Percentiles rank a stretch among this genome's conserved stretches.
phyloP scores from a whole-genome alignment of 2,797 vertebrate genomes.

The Phrynocephalus vlangalii region DNA sequence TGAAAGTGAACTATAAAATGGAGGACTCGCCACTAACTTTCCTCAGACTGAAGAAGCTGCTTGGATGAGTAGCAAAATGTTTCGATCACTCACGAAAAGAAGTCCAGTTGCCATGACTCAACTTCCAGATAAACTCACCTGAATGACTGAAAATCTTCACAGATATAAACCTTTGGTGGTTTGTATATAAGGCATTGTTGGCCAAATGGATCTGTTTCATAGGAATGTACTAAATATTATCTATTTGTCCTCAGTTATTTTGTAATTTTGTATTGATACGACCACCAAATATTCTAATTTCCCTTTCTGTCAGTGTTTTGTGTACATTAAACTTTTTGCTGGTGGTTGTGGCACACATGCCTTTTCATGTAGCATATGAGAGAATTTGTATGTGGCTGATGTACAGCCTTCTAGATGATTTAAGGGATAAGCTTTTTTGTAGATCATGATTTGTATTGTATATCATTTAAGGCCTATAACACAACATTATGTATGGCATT shows the following conservation, averaged over 20 bases:
- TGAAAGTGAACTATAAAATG: no score
- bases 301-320: not conserved
- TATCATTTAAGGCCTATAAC: conserved; percentile 26
- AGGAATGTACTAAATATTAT: not conserved
- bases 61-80: no score
- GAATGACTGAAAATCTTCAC: no score
- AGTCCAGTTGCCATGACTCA: no score
- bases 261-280: not conserved
- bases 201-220: not conserved
- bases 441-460: not conserved
- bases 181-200: not conserved
- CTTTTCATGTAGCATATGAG: not conserved
- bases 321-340: not conserved
- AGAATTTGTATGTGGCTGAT: not conserved
- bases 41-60: no score
- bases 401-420: conserved; percentile 5
- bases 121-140: no score
- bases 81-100: no score
- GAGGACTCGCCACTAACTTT: no score
- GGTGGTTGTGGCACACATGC: not conserved
- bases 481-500: conserved; percentile 8
- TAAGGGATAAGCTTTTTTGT: conserved; percentile 8
- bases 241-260: not conserved
- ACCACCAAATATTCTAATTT: not conserved
- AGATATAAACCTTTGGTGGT: not conserved